Base-by-base conservation (phyloP, 2,888 invertebrate species). In the Chouioia cunea region DNA sequence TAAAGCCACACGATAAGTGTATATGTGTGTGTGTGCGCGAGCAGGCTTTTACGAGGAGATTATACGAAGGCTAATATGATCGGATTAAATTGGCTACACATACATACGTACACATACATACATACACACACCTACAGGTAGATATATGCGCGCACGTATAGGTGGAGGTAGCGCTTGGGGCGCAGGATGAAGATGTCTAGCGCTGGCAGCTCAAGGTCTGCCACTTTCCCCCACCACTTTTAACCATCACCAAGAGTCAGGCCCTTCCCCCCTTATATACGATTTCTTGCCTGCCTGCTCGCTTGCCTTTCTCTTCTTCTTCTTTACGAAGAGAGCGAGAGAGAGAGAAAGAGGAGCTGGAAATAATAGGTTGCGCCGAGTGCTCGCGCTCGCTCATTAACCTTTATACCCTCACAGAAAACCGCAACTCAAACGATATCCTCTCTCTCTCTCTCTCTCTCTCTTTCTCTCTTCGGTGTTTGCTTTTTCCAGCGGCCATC, bases 171-270 rank as follows among this genome's bases (percentile, higher is more conserved):
- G 20, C 57, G 73, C 67, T 71, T 43, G 73, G 54, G 69, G 74
- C 77, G 80, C 82, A 81, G 82, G 82, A 85, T 85, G 85, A 85
- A 85, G 85, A 85, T 80, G 84, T 85, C 83, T 82, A 80, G 80
- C 79, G 81, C 79, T 85, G 85, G 85, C 85, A 85, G 85, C 85
- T 85, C 85, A 85, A 85, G 85, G 85, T 83, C 85, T 85, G 81
- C 85, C 82, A 80, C 83, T 81, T 80, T 77, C 78, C 79, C 79
- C 76, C 36, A 23, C 68, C 57, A 44, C 63, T 53, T 36, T 36
- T 36, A 36, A 36, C 36, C 36, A 36, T 36, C 36, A 10, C 36
- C 36, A 36, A 36, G 36, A 36, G 6, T 36, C 36, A 10, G 36
- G 36, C 36, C 36, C 36, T 36, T 36, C 36, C 36, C 27, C 27